phyloP scores from a whole-genome alignment of 2,797 vertebrate genomes.

The Sus cebifrons region DNA sequence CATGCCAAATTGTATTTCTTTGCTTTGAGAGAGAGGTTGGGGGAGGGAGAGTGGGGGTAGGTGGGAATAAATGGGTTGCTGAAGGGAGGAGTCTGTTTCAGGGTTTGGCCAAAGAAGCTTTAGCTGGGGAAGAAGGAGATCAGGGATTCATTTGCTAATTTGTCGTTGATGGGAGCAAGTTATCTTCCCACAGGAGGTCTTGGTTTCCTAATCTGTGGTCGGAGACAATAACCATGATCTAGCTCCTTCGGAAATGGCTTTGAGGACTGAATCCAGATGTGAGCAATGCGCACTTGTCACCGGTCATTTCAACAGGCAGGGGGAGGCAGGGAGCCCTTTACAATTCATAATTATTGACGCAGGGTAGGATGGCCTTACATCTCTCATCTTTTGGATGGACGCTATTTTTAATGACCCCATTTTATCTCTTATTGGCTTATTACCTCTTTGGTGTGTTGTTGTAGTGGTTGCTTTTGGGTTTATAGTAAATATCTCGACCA shows the following conservation, averaged over 20 bases:
- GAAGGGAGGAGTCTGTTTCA: constrained; percentile 63
- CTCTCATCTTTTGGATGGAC: constrained; percentile 37
- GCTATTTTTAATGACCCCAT: constrained; percentile 42
- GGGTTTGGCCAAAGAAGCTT: constrained; percentile 56
- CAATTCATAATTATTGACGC: constrained; percentile 63
- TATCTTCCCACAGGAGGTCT: neutral
- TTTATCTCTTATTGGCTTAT: constrained; percentile 45
- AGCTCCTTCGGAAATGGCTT: constrained; percentile 16
- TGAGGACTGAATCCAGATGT: constrained; percentile 59
- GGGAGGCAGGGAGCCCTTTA: neutral
- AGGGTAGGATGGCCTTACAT: neutral
- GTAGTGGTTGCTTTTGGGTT: constrained; percentile 8
- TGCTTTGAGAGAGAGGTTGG: constrained; percentile 52
- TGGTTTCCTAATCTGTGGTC: constrained; percentile 46
- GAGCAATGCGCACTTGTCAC: constrained; percentile 7
- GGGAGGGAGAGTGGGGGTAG: neutral
- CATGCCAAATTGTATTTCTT: constrained; percentile 85
- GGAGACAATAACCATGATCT: constrained; percentile 33
- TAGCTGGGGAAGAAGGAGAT: constrained; percentile 5
- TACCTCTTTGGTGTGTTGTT: constrained; percentile 17
- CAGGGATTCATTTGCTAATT: constrained; percentile 37
- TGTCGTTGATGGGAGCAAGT: constrained; percentile 57
- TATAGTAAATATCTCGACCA: constrained; percentile 52
- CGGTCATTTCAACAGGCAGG: constrained; percentile 28
- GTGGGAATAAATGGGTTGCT: constrained; percentile 69